These are phyloP conservation scores for Eleutherodactylus coqui DNA, from an alignment of 2,797 vertebrate genomes.

Conservation along the genomic window DNA sequence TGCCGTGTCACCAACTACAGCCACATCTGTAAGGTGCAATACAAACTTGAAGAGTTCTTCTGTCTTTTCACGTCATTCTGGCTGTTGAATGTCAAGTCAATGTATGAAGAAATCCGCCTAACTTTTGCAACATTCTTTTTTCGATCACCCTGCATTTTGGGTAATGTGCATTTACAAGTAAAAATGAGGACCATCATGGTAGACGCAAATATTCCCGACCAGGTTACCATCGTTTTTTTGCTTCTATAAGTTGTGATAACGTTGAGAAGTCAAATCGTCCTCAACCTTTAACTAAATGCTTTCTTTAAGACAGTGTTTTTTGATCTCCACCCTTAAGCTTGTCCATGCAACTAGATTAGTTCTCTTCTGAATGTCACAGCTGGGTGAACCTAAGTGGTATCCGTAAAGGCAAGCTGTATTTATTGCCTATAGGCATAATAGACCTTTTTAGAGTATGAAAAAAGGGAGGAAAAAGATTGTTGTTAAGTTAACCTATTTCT, in stretches of 20 bases:
- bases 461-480: neutral
- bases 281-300: neutral
- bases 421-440: conserved; percentile 4
- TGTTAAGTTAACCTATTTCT: conserved; percentile 26
- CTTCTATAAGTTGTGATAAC: neutral
- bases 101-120: too few relatives aligned
- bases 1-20: too few relatives aligned
- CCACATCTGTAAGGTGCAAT: too few relatives aligned
- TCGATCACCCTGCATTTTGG: neutral
- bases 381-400: neutral
- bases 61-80: too few relatives aligned
- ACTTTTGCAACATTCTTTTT: too few relatives aligned
- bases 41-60: too few relatives aligned
- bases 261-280: neutral
- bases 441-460: conserved; percentile 15
- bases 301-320: too few relatives aligned
- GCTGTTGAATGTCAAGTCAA: too few relatives aligned
- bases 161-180: neutral
- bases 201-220: neutral
- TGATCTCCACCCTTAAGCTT: neutral
- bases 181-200: neutral
- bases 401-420: neutral
- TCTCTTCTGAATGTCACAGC: conserved; percentile 22
- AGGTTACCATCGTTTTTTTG: neutral
- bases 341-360: neutral